Conservation (phyloP, 2,113 vertebrate genomes). For the Nibea albiflora region DNA sequence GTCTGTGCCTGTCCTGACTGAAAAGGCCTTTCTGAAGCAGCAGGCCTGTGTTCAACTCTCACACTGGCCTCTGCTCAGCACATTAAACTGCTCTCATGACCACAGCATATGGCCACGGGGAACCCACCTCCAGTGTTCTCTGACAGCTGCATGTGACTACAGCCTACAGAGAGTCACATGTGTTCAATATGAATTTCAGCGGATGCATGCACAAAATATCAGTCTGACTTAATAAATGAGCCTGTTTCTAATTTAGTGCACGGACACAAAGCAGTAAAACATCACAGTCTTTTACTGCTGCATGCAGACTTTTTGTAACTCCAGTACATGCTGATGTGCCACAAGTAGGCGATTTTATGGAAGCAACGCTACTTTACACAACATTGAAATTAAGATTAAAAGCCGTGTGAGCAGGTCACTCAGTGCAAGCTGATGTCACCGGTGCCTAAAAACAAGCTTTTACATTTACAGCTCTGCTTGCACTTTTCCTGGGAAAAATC, state of each 20-base stretch:
- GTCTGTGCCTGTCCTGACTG: slow-evolving; percentile 45
- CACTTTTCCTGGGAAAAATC: not conserved
- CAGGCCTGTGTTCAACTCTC: slow-evolving; percentile 21
- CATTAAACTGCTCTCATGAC: slow-evolving; percentile 39
- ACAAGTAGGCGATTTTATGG: too few relatives aligned
- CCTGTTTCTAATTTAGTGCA: not conserved
- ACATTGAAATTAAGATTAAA: not conserved
- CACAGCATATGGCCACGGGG: slow-evolving; percentile 43
- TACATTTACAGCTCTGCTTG: not conserved
- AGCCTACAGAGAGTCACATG: slow-evolving; percentile 10
- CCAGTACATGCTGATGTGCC: too few relatives aligned
- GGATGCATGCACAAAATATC: not conserved
- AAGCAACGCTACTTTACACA: not conserved
- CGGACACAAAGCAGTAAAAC: not conserved
- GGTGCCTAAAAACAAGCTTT: not conserved
- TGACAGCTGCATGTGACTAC: slow-evolving; percentile 54
- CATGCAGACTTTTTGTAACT: too few relatives aligned
- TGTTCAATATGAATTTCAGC: not conserved
- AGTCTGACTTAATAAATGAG: not conserved
- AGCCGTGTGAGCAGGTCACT: not conserved
- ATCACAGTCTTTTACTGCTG: too few relatives aligned
- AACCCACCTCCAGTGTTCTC: slow-evolving; percentile 39
- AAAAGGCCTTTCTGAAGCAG: slow-evolving; percentile 47
- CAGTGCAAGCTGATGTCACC: not conserved
- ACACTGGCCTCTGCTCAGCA: not conserved